Percentiles rank a stretch among this genome's conserved stretches.
Evolutionary conservation across 2,888 invertebrate species (phyloP).

Genomic region (Synanthedon tipuliformis): DNA sequence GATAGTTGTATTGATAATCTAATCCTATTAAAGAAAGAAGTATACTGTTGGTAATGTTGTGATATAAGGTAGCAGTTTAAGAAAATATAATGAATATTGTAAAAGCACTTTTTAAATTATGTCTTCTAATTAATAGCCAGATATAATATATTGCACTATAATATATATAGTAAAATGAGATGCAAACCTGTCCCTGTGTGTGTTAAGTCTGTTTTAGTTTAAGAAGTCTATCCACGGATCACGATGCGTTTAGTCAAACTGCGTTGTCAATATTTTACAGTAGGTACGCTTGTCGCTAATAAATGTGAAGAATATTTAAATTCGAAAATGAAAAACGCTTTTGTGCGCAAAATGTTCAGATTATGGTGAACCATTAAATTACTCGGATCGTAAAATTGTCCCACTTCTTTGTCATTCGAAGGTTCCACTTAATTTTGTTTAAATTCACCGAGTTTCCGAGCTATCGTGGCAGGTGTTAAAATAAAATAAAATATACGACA

Average conservation of each 20-base stretch:
- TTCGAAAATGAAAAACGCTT: slow-evolving; percentile 25
- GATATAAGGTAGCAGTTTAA: too few species aligned
- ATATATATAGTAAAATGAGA: too few species aligned
- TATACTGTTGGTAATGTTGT: too few species aligned
- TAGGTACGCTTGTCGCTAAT: neutral
- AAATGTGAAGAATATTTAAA: slow-evolving; percentile 15
- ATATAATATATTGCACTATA: too few species aligned
- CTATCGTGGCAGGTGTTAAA: slow-evolving; percentile 30
- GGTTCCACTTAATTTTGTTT: slow-evolving; percentile 38
- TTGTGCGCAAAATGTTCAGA: slow-evolving; percentile 18
- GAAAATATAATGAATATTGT: too few species aligned
- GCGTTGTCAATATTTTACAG: neutral
- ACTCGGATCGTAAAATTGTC: slow-evolving; percentile 30
- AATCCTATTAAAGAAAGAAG: too few species aligned
- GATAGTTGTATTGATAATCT: too few species aligned
- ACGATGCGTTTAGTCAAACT: neutral
- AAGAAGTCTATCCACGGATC: too few species aligned
- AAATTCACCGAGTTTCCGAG: slow-evolving; percentile 21
- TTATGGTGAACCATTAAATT: slow-evolving; percentile 22
- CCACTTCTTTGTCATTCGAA: slow-evolving; percentile 23
- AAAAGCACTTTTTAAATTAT: too few species aligned
- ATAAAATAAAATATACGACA: slow-evolving; percentile 28
- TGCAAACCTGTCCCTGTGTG: too few species aligned
- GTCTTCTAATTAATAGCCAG: too few species aligned
- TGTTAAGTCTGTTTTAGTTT: too few species aligned